phyloP scores from a whole-genome alignment of 2,888 invertebrate species.

The Xestia c-nigrum region DNA sequence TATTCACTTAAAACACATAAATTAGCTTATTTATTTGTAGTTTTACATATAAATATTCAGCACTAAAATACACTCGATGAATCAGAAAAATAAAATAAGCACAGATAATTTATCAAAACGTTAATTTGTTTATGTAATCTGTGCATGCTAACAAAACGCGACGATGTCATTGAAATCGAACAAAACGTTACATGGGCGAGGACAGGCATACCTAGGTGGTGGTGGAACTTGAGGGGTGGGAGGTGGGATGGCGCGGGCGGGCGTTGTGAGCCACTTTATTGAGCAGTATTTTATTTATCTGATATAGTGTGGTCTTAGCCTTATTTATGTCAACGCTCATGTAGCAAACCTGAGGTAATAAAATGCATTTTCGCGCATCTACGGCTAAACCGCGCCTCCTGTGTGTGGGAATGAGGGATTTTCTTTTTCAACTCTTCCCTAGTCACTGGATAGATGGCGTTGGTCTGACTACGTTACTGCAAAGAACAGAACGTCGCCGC shows the following conservation, averaged over 20 bases:
- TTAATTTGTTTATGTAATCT: slow-evolving; percentile 39
- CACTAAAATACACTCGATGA: slow-evolving; percentile 65
- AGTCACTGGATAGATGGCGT: too few species aligned
- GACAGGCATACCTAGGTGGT: background rate
- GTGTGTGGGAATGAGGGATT: too few species aligned
- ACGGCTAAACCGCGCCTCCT: too few species aligned
- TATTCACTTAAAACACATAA: slow-evolving; percentile 59
- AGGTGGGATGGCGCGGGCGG: background rate
- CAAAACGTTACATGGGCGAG: slow-evolving; percentile 33
- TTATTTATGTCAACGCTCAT: background rate
- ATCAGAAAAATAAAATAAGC: slow-evolving; percentile 74
- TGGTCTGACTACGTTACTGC: too few species aligned
- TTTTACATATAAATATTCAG: slow-evolving; percentile 43
- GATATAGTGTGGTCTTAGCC: background rate
- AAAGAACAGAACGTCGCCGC: too few species aligned
- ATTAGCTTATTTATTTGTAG: slow-evolving; percentile 44
- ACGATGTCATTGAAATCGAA: slow-evolving; percentile 2
- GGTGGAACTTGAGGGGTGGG: too few species aligned
- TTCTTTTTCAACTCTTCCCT: too few species aligned
- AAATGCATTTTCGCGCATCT: too few species aligned
- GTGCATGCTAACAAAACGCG: slow-evolving; percentile 54
- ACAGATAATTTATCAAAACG: slow-evolving; percentile 35
- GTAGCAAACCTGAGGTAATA: background rate
- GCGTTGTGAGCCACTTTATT: background rate
- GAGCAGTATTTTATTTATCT: background rate